phyloP scores from a whole-genome alignment of 1,140 invertebrate genomes.

The Aphaenogaster ashmeadi region DNA sequence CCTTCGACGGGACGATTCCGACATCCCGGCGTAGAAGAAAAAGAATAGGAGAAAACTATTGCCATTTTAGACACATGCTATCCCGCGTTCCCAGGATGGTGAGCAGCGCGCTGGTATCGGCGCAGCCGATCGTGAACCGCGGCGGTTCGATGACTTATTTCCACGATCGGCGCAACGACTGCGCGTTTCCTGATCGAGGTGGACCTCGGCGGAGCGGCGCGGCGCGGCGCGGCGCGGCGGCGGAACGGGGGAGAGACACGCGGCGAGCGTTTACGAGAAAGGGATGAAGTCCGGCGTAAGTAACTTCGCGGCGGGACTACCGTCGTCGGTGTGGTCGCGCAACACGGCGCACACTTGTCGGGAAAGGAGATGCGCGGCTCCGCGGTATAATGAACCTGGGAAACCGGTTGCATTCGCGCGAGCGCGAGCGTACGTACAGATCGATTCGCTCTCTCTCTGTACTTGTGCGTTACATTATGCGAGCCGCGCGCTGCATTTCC shows the following conservation, averaged over 20 bases:
- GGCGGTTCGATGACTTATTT: constrained; percentile 73
- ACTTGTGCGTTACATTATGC: constrained; percentile 79
- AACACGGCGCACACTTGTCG: constrained; percentile 81
- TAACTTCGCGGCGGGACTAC: constrained; percentile 72
- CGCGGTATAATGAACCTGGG: constrained; percentile 86
- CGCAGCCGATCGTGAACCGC: constrained; percentile 51
- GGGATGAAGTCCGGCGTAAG: constrained; percentile 79
- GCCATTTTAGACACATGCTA: constrained; percentile 68
- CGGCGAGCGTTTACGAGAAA: constrained; percentile 72
- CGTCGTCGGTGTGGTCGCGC: constrained; percentile 73
- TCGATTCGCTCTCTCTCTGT: constrained; percentile 80
- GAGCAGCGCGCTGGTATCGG: constrained; percentile 44
- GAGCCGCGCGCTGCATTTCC: constrained; percentile 63
- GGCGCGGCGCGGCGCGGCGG: background rate
- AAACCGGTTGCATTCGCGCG: constrained; percentile 85
- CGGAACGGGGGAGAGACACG: background rate
- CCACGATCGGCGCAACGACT: constrained; percentile 51
- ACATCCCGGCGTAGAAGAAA: background rate
- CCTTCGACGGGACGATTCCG: constrained; percentile 7
- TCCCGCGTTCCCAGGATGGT: constrained; percentile 48
- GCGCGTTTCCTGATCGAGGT: constrained; percentile 68
- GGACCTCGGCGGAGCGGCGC: constrained; percentile 35
- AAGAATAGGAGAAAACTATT: background rate
- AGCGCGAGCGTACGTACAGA: constrained; percentile 77
- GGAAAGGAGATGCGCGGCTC: constrained; percentile 85